Conservation (phyloP, 2,888 invertebrate genomes). For the Spicauda simplicius region DNA sequence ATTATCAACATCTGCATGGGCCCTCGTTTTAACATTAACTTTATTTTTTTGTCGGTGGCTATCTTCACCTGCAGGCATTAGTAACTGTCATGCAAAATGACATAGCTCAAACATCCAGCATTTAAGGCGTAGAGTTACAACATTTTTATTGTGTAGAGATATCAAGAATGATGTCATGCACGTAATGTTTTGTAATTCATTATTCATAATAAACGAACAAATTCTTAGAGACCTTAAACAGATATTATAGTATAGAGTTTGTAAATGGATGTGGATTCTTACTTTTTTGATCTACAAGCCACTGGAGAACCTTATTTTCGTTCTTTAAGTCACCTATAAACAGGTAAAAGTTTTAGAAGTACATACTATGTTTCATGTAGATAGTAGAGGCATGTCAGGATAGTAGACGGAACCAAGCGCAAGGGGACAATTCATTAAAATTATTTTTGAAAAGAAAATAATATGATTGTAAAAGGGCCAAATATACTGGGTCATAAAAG, state of each 20-base stretch:
- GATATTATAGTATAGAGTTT: conserved; percentile 57
- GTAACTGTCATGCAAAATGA: conserved; percentile 86
- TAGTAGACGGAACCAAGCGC: neutral
- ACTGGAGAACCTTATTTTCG: conserved; percentile 97
- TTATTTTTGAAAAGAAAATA: neutral
- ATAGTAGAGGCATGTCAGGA: neutral
- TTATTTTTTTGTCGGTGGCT: conserved; percentile 76
- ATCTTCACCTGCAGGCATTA: conserved; percentile 86
- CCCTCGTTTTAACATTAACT: conserved; percentile 77
- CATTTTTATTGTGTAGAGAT: conserved; percentile 53
- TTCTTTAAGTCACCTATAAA: conserved; percentile 96
- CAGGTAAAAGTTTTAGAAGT: conserved; percentile 51
- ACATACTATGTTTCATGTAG: neutral
- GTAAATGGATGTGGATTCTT: conserved; percentile 89
- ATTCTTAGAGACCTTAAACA: conserved; percentile 53
- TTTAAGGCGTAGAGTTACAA: conserved; percentile 72
- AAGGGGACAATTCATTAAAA: neutral
- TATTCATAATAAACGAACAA: conserved; percentile 55
- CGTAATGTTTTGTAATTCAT: conserved; percentile 65
- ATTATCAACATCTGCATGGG: conserved; percentile 81
- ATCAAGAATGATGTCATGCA: conserved; percentile 84
- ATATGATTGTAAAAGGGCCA: too few species aligned
- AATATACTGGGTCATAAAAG: neutral
- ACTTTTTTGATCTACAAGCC: conserved; percentile 98
- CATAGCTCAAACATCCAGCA: conserved; percentile 84